Percentiles rank a stretch among this genome's conserved stretches.
Conservation (phyloP, 2,797 vertebrate genomes). For the Pantherophis alleghaniensis region DNA sequence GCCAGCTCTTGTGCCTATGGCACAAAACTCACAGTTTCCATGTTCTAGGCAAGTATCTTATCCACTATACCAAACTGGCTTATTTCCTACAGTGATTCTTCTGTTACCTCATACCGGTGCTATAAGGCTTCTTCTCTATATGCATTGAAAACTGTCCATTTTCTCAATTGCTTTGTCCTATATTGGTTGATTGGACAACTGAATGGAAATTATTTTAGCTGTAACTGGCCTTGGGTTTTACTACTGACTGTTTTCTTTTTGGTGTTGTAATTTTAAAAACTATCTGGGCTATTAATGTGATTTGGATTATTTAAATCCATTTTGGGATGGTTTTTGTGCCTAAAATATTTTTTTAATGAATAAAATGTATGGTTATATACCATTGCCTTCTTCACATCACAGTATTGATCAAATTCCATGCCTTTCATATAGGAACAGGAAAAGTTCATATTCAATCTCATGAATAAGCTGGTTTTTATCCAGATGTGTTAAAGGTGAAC, state of each 20-base stretch:
- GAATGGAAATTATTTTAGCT: not conserved
- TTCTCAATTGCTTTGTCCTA: not conserved
- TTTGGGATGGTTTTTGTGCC: not conserved
- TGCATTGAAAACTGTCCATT: not conserved
- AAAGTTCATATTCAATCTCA: not conserved
- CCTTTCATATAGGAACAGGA: not conserved
- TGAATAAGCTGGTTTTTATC: not conserved
- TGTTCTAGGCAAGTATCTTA: not conserved
- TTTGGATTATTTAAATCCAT: not conserved
- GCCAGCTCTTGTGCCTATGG: not conserved
- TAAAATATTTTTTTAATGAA: not conserved
- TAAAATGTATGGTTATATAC: not conserved
- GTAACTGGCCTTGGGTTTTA: not conserved
- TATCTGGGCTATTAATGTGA: not conserved
- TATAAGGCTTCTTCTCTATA: not conserved
- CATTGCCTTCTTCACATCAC: not conserved
- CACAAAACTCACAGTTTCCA: not conserved
- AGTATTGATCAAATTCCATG: not conserved
- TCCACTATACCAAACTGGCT: not conserved
- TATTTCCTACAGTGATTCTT: not conserved
- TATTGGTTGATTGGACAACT: not conserved
- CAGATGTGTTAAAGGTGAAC: not conserved
- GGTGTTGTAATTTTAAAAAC: not conserved
- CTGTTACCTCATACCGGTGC: not conserved
- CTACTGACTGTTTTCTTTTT: not conserved